These are phyloP conservation scores for Coleophora flavipennella DNA, from an alignment of 2,888 invertebrate genomes.

Conservation along the genomic window DNA sequence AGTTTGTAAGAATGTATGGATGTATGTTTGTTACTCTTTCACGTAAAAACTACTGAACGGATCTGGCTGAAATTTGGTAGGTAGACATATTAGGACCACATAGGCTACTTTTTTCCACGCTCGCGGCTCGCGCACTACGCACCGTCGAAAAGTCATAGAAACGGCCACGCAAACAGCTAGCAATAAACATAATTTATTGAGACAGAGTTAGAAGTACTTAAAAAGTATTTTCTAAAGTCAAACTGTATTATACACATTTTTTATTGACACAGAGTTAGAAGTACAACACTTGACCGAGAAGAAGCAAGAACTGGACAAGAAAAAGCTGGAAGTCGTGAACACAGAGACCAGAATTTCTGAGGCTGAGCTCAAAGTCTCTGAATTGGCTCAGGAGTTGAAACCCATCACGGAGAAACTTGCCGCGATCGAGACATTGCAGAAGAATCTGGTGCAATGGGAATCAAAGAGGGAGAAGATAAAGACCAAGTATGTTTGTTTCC, in stretches of 20 bases:
- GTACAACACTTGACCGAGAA: slow-evolving; percentile 67
- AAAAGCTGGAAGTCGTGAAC: slow-evolving; percentile 69
- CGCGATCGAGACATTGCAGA: slow-evolving; percentile 67
- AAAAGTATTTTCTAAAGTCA: too few species aligned
- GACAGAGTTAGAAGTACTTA: too few species aligned
- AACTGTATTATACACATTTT: not conserved
- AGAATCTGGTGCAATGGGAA: slow-evolving; percentile 65
- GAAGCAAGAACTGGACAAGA: slow-evolving; percentile 75
- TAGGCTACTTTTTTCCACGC: too few species aligned
- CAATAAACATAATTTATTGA: too few species aligned
- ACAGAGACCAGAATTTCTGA: slow-evolving; percentile 75
- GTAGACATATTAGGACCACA: too few species aligned
- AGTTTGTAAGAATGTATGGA: too few species aligned
- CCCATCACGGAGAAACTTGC: slow-evolving; percentile 67
- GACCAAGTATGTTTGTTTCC: slow-evolving; percentile 56
- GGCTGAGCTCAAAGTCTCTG: slow-evolving; percentile 71
- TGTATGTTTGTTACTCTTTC: too few species aligned
- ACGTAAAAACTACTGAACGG: too few species aligned
- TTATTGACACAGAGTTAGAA: slow-evolving; percentile 50
- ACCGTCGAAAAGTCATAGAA: too few species aligned
- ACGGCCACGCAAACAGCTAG: too few species aligned
- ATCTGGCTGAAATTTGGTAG: too few species aligned
- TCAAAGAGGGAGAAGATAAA: slow-evolving; percentile 70
- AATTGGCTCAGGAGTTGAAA: slow-evolving; percentile 68
- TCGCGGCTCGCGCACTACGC: too few species aligned